Percentiles rank a stretch among this genome's conserved stretches.
phyloP scores from a whole-genome alignment of 1,140 invertebrate species.

The Zaprionus africanus region DNA sequence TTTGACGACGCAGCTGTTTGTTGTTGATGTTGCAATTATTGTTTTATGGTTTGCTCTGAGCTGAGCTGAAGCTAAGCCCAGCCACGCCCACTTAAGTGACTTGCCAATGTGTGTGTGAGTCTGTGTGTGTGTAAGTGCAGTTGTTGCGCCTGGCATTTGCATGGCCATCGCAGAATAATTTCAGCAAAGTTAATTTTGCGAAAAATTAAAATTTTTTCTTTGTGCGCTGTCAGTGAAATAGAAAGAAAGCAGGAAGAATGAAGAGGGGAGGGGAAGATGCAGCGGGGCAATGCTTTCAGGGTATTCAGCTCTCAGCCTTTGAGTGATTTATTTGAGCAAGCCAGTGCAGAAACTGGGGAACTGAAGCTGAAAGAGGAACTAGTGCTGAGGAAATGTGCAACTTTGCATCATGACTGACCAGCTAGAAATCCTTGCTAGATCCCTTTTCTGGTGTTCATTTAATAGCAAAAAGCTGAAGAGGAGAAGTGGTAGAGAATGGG shows the following conservation, averaged over 20 bases:
- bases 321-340: slow-evolving; percentile 68
- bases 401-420: no score
- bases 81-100: slow-evolving; percentile 49
- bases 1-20: slow-evolving; percentile 23
- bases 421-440: no score
- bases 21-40: slow-evolving; percentile 81
- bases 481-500: no score
- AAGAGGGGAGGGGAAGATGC: not conserved
- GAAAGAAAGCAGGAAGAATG: slow-evolving; percentile 18
- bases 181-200: slow-evolving; percentile 75
- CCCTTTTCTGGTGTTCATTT: no score
- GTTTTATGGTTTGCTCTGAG: slow-evolving; percentile 60
- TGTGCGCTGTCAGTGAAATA: slow-evolving; percentile 45
- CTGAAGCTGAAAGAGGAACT: slow-evolving; percentile 3
- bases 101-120: slow-evolving; percentile 20
- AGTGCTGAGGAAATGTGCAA: no score
- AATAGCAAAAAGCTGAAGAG: no score
- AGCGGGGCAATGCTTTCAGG: not conserved
- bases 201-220: slow-evolving; percentile 72
- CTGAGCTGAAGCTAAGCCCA: slow-evolving; percentile 48
- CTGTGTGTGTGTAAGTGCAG: slow-evolving; percentile 23
- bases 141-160: slow-evolving; percentile 62
- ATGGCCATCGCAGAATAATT: slow-evolving; percentile 67
- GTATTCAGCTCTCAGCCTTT: slow-evolving; percentile 21
- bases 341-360: not conserved